Evolutionary conservation across 2,888 invertebrate genomes (phyloP).

Genomic region (Nipponacmea schrenckii): DNA sequence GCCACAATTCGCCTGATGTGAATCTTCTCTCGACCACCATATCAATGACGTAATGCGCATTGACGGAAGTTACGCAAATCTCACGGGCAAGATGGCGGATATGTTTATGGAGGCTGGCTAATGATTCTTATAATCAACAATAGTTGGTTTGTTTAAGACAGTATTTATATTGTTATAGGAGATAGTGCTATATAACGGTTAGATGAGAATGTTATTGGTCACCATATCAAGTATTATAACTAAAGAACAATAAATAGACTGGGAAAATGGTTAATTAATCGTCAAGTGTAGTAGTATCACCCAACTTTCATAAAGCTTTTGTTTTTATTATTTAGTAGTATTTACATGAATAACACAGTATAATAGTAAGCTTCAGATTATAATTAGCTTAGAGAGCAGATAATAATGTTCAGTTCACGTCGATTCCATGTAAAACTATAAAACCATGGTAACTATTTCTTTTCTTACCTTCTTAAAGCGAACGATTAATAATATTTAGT

Average conservation of each 20-base stretch:
- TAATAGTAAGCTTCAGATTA: too few species aligned
- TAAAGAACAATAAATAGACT: background rate
- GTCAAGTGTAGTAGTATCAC: background rate
- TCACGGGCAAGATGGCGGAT: background rate
- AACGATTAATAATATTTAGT: too few species aligned
- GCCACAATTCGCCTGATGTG: background rate
- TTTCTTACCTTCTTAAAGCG: too few species aligned
- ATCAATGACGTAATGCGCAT: background rate
- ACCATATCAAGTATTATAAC: background rate
- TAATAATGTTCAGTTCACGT: too few species aligned
- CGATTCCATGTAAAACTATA: background rate
- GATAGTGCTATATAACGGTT: conserved; percentile 1
- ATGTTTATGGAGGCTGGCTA: conserved; percentile 6
- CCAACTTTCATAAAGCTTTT: background rate
- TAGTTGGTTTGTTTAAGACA: conserved; percentile 1
- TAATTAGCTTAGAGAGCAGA: too few species aligned
- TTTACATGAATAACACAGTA: too few species aligned
- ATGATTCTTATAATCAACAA: conserved; percentile 8
- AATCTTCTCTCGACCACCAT: background rate
- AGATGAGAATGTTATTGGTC: conserved; percentile 1
- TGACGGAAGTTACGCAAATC: background rate
- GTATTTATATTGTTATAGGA: background rate
- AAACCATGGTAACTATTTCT: background rate
- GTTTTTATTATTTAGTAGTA: background rate
- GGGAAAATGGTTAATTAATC: background rate